Conservation (phyloP, 2,797 vertebrate genomes). For the Melanotaenia nigrans region DNA sequence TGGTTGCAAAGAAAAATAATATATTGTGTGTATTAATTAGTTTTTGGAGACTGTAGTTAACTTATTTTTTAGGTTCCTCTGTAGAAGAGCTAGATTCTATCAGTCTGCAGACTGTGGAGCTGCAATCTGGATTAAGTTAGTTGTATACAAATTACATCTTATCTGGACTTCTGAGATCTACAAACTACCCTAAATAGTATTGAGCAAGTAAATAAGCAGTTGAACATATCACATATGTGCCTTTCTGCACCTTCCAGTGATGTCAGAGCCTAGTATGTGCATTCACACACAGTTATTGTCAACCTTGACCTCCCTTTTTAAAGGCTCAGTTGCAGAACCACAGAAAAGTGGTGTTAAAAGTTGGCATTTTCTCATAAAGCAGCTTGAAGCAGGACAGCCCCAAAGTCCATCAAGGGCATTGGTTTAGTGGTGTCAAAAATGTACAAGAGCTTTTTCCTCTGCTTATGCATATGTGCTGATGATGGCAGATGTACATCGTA, state of each 20-base stretch:
- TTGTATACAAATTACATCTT: neutral
- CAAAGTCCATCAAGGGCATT: constrained; percentile 46
- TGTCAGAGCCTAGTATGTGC: constrained; percentile 35
- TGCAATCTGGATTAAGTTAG: neutral
- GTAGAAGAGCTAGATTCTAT: neutral
- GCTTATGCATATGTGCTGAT: constrained; percentile 19
- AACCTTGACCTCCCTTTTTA: constrained; percentile 48
- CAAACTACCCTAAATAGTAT: neutral
- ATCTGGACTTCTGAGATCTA: neutral
- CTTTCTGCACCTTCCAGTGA: constrained; percentile 24
- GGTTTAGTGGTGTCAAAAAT: constrained; percentile 21
- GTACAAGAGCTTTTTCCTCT: constrained; percentile 8
- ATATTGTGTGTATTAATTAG: neutral
- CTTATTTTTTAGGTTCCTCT: neutral
- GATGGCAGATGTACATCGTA: constrained; percentile 4
- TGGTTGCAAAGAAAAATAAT: neutral
- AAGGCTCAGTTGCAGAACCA: constrained; percentile 56
- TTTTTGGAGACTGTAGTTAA: neutral
- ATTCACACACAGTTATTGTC: constrained; percentile 44
- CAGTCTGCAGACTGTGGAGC: neutral
- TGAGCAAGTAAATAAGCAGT: constrained; percentile 23
- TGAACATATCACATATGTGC: neutral
- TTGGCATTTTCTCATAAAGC: constrained; percentile 64
- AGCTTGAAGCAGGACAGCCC: constrained; percentile 46
- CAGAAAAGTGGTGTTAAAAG: constrained; percentile 61